Conservation (phyloP, 2,888 invertebrate genomes). For the Mythimna lalbum region DNA sequence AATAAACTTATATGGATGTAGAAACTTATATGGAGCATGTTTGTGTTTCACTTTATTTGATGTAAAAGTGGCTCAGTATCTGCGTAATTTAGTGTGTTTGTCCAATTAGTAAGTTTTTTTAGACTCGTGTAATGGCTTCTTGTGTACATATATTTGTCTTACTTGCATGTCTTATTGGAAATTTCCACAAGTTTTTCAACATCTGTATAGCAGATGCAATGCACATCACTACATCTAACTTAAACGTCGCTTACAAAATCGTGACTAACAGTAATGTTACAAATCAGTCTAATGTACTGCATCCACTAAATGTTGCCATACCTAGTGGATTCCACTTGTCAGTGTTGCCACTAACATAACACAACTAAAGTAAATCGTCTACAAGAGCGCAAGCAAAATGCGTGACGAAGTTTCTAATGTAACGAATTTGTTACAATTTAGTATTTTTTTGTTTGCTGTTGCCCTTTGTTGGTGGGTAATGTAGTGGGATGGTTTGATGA, state of each 20-base stretch:
- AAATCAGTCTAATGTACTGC: slow-evolving; percentile 38
- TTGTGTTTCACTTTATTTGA: too few relatives aligned
- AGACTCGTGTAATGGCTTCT: too few relatives aligned
- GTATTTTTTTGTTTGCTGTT: slow-evolving; percentile 15
- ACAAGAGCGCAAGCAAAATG: slow-evolving; percentile 7
- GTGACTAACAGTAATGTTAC: slow-evolving; percentile 33
- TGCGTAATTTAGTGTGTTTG: too few relatives aligned
- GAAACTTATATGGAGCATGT: too few relatives aligned
- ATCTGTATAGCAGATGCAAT: neutral
- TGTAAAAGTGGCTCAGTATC: too few relatives aligned
- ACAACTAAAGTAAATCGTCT: slow-evolving; percentile 33
- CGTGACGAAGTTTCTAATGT: slow-evolving; percentile 36
- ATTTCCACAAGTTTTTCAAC: neutral
- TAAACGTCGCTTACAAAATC: slow-evolving; percentile 17
- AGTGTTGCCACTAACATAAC: slow-evolving; percentile 6
- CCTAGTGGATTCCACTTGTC: neutral
- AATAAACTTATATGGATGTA: too few relatives aligned
- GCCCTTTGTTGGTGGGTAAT: slow-evolving; percentile 28
- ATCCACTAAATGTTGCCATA: slow-evolving; percentile 28
- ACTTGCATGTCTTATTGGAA: neutral
- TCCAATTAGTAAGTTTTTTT: too few relatives aligned
- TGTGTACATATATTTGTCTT: too few relatives aligned
- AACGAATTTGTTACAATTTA: slow-evolving; percentile 31
- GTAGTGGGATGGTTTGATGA: neutral
- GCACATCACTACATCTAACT: slow-evolving; percentile 23